These are phyloP conservation scores for Lymantria monacha DNA, from an alignment of 2,888 invertebrate genomes.

Conservation along the genomic window DNA sequence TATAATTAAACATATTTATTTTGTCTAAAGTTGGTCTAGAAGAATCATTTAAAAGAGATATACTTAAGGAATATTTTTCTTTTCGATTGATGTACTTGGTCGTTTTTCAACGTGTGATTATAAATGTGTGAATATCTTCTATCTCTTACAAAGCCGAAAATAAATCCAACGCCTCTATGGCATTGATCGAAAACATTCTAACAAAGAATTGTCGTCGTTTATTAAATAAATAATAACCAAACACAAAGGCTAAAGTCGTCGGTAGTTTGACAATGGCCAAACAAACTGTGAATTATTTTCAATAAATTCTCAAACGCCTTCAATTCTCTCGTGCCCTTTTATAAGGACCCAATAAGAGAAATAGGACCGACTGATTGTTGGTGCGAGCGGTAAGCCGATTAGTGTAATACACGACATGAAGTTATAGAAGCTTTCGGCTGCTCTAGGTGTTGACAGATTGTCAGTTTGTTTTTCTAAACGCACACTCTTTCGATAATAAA, in stretches of 20 bases:
- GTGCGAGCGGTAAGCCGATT: conserved; percentile 74
- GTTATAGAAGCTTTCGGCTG: conserved; percentile 54
- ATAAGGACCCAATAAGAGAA: conserved; percentile 54
- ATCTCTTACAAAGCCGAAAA: conserved; percentile 26
- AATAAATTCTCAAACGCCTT: conserved; percentile 77
- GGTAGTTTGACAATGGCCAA: conserved; percentile 72
- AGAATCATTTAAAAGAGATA: neutral
- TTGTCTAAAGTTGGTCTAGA: too few species aligned
- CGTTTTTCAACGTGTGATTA: conserved; percentile 26
- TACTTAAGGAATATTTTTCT: conserved; percentile 1
- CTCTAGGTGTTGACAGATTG: conserved; percentile 49
- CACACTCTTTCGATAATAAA: conserved; percentile 17
- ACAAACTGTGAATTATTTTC: conserved; percentile 79
- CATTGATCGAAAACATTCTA: conserved; percentile 57
- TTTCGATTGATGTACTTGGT: conserved; percentile 3
- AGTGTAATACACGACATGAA: conserved; percentile 66
- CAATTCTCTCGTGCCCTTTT: conserved; percentile 47
- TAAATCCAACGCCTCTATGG: conserved; percentile 49
- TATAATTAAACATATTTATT: too few species aligned
- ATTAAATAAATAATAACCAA: conserved; percentile 78
- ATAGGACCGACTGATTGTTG: conserved; percentile 42
- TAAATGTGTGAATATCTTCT: conserved; percentile 28
- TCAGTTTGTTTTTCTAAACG: conserved; percentile 52
- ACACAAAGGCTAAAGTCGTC: conserved; percentile 61
- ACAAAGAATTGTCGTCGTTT: conserved; percentile 69